Conservation (phyloP, 2,888 invertebrate species). For the Stictocephala bisonia region DNA sequence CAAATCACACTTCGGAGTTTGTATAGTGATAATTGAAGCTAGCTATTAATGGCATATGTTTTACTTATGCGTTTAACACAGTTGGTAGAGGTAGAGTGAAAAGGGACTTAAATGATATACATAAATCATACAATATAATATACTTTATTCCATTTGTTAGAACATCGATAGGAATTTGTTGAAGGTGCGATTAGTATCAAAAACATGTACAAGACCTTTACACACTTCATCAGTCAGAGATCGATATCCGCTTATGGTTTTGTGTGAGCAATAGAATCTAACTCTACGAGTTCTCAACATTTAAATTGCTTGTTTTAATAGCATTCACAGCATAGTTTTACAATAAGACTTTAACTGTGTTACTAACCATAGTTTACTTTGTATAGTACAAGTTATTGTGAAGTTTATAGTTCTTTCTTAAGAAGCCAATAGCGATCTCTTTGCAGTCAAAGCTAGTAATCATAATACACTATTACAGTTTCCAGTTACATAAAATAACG, state of each 20-base stretch:
- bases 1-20: too few species aligned
- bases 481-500: too few species aligned
- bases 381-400: neutral
- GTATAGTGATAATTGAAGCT: too few species aligned
- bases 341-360: too few species aligned
- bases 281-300: neutral
- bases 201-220: constrained; percentile 34
- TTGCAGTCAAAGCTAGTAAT: too few species aligned
- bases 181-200: constrained; percentile 33
- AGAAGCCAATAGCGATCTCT: constrained; percentile 23
- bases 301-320: too few species aligned
- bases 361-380: too few species aligned
- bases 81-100: too few species aligned
- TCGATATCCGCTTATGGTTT: constrained; percentile 8
- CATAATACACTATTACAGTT: too few species aligned
- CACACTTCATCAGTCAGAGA: constrained; percentile 25
- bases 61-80: too few species aligned
- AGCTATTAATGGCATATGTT: too few species aligned
- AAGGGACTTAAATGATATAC: neutral
- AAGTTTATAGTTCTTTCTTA: neutral
- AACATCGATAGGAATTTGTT: constrained; percentile 38
- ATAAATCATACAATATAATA: constrained; percentile 22
- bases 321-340: too few species aligned
- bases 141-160: constrained; percentile 32
- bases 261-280: constrained; percentile 11